These are phyloP conservation scores for Xiphias gladius DNA, from an alignment of 2,113 vertebrate species.

Conservation along the genomic window DNA sequence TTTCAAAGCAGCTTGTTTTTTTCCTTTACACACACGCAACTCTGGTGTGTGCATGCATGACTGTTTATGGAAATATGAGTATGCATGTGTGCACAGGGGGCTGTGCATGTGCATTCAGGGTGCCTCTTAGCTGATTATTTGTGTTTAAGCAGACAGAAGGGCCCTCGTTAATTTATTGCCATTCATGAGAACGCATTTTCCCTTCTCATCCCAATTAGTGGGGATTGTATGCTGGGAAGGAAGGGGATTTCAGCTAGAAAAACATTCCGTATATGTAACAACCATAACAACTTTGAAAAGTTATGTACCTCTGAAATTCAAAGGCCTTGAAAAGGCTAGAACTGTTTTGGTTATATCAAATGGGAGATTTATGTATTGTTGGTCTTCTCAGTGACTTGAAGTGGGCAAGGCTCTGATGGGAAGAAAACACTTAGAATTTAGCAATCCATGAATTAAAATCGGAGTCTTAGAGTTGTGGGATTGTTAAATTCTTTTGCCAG, in stretches of 20 bases:
- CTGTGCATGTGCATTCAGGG: constrained; percentile 66
- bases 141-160: constrained; percentile 76
- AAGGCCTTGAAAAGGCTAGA: background rate
- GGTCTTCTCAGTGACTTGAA: background rate
- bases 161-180: constrained; percentile 87
- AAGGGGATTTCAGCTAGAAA: constrained; percentile 23
- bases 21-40: background rate
- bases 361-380: background rate
- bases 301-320: background rate
- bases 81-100: constrained; percentile 39
- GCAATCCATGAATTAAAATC: constrained; percentile 2
- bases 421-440: background rate
- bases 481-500: background rate
- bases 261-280: constrained; percentile 3
- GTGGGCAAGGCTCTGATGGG: background rate
- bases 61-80: constrained; percentile 29
- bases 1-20: constrained; percentile 60
- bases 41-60: constrained; percentile 5
- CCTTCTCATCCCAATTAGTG: constrained; percentile 66
- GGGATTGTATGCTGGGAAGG: constrained; percentile 23
- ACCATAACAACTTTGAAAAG: background rate
- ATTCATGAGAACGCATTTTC: constrained; percentile 84
- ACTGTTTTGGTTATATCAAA: background rate
- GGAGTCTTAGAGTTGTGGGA: background rate
- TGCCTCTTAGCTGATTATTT: constrained; percentile 81